Evolutionary conservation across 1,140 invertebrate genomes (phyloP).

Genomic region (Augochlora pura): DNA sequence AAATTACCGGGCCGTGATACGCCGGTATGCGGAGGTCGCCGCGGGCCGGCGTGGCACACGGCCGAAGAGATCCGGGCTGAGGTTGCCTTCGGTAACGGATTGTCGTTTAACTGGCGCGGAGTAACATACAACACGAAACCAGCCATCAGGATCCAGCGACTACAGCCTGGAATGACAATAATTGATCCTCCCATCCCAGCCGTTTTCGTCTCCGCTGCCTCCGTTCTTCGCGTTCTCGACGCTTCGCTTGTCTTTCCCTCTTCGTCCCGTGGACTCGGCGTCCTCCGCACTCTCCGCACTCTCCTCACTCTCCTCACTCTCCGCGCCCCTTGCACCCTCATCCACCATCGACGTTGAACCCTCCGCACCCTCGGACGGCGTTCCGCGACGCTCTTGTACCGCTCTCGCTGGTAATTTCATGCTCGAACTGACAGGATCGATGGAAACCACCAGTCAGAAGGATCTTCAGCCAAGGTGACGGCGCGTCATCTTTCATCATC

Average conservation of each 20-base stretch:
- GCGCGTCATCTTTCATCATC: slow-evolving; percentile 63
- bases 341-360: neutral
- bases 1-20: slow-evolving; percentile 77
- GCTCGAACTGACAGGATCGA: slow-evolving; percentile 64
- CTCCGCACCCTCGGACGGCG: slow-evolving; percentile 18
- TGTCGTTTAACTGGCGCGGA: slow-evolving; percentile 72
- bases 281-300: too few species aligned
- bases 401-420: slow-evolving; percentile 62
- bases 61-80: neutral
- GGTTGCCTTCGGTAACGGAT: slow-evolving; percentile 70
- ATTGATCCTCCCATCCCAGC: slow-evolving; percentile 75
- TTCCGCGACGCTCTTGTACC: slow-evolving; percentile 33
- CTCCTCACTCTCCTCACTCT: too few species aligned
- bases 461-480: slow-evolving; percentile 58
- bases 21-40: slow-evolving; percentile 72
- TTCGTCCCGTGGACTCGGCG: neutral
- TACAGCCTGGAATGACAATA: slow-evolving; percentile 77
- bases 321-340: neutral
- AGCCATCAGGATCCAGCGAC: slow-evolving; percentile 73
- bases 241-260: slow-evolving; percentile 3
- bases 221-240: neutral
- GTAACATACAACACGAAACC: slow-evolving; percentile 75
- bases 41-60: slow-evolving; percentile 29
- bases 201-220: slow-evolving; percentile 26
- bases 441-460: slow-evolving; percentile 59